These are phyloP conservation scores for Apis laboriosa DNA, from an alignment of 1,140 invertebrate species.

Conservation along the genomic window DNA sequence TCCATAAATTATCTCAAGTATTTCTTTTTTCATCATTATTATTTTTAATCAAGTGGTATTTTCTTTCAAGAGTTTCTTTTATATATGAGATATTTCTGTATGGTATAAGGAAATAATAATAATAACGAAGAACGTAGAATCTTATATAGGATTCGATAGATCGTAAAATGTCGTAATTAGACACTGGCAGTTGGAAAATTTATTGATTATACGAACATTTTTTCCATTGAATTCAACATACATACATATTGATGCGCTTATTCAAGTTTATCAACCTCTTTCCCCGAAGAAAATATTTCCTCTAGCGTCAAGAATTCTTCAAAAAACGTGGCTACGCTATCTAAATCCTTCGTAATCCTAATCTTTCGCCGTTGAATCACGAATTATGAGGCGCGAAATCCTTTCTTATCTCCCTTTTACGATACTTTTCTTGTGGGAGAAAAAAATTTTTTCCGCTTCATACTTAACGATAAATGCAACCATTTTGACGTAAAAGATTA, in stretches of 20 bases:
- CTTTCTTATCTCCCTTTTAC: background rate
- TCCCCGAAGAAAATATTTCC: background rate
- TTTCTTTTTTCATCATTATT: too few relatives aligned
- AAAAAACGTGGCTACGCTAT: background rate
- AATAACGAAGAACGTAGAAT: too few relatives aligned
- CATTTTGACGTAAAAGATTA: background rate
- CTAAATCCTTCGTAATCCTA: constrained; percentile 1
- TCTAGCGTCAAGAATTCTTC: too few relatives aligned
- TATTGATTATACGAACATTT: background rate
- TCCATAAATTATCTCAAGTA: too few relatives aligned
- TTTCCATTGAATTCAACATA: background rate
- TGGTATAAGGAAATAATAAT: too few relatives aligned
- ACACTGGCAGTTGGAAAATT: background rate
- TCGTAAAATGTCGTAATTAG: background rate
- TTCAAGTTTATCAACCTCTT: background rate
- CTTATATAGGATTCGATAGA: too few relatives aligned
- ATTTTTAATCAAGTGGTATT: too few relatives aligned
- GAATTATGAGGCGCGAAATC: background rate
- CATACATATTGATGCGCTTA: too few relatives aligned
- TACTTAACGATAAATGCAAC: background rate
- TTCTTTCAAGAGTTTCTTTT: too few relatives aligned
- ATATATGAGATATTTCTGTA: too few relatives aligned
- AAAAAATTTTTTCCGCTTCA: too few relatives aligned
- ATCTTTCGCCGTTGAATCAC: background rate
- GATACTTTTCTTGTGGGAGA: too few relatives aligned